Conservation (phyloP, 2,888 invertebrate genomes). For the Idaea straminata region DNA sequence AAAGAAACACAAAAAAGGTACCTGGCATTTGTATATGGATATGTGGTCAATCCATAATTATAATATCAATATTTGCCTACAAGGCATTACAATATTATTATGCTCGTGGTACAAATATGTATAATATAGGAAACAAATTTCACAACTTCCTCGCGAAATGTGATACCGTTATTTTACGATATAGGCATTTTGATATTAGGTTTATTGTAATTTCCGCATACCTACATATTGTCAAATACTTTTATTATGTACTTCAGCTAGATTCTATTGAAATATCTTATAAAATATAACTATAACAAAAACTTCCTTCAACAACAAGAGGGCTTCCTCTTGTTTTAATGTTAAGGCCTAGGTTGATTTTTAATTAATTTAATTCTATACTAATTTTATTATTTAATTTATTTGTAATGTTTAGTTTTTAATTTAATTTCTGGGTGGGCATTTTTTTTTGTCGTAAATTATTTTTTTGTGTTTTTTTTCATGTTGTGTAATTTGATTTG, state of each 20-base stretch:
- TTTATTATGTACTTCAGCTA: background rate
- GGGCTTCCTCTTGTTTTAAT: too few species aligned
- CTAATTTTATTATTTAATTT: too few species aligned
- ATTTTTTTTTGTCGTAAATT: too few species aligned
- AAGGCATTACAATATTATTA: background rate
- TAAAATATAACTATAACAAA: background rate
- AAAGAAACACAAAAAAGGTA: background rate
- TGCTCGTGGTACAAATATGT: background rate
- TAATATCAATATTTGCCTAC: background rate
- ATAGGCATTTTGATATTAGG: background rate
- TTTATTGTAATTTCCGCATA: background rate
- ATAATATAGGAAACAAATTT: slow-evolving; percentile 16
- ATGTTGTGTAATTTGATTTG: too few species aligned
- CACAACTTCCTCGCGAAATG: slow-evolving; percentile 17
- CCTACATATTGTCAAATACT: background rate
- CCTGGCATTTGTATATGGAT: background rate
- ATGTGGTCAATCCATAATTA: background rate
- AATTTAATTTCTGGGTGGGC: too few species aligned
- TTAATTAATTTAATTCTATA: too few species aligned
- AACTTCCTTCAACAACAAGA: too few species aligned
- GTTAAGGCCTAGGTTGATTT: too few species aligned
- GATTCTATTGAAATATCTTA: background rate
- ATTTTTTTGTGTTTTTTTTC: too few species aligned
- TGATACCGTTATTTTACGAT: slow-evolving; percentile 6
- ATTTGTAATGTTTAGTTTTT: too few species aligned